Percentiles rank a stretch among this genome's conserved stretches.
Evolutionary conservation across 2,113 vertebrate genomes (phyloP).

Genomic region (Geococcyx californianus): DNA sequence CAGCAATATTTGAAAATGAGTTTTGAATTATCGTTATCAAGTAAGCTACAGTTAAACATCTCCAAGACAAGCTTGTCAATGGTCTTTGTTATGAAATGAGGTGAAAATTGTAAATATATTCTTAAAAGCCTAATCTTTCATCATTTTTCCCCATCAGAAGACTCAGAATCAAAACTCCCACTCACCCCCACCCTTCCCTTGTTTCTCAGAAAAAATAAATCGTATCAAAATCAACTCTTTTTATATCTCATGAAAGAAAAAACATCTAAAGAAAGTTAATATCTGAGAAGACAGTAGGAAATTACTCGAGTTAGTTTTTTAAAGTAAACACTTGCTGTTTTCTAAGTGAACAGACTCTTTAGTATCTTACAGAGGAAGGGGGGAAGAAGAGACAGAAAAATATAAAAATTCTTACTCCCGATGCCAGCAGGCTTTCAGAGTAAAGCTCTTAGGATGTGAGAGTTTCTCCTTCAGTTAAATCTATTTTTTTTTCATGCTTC

Average conservation of each 20-base stretch:
- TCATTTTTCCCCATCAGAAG: neutral
- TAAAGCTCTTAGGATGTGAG: neutral
- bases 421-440: neutral
- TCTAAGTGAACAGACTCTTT: neutral
- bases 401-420: neutral
- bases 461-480: neutral
- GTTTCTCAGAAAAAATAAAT: neutral
- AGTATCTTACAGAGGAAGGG: rapidly evolving
- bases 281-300: neutral
- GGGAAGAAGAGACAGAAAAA: neutral
- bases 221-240: neutral
- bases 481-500: neutral
- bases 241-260: neutral
- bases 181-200: rapidly evolving
- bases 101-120: neutral
- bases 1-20: neutral
- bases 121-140: constrained; percentile 8
- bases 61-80: neutral
- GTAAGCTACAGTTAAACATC: neutral
- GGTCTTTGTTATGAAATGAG: constrained; percentile 3
- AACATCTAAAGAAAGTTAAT: neutral
- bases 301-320: neutral
- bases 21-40: neutral
- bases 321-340: neutral
- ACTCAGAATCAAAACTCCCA: neutral